These are phyloP conservation scores for Cephus runcator DNA, from an alignment of 2,888 invertebrate genomes.

Conservation along the genomic window DNA sequence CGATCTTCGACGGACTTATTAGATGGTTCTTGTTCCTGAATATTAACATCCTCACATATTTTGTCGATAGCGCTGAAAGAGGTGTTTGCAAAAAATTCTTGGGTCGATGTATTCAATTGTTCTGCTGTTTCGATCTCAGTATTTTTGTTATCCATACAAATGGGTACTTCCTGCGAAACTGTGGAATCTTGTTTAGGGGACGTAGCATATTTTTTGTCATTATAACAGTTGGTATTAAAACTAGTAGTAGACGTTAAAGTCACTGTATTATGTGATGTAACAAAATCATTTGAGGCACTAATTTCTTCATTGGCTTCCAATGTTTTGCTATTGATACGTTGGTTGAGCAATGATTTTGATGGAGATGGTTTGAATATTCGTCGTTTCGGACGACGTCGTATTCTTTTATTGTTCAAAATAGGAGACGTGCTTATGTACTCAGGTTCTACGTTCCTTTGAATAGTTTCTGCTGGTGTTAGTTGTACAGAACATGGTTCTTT, in stretches of 20 bases:
- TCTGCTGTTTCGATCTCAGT: constrained; percentile 13
- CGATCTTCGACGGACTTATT: background rate
- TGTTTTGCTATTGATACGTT: no score
- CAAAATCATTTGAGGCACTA: no score
- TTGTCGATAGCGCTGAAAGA: constrained; percentile 39
- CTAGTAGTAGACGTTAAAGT: no score
- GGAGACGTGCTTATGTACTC: constrained; percentile 35
- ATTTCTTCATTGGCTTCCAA: no score
- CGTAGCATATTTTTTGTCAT: no score
- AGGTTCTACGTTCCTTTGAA: constrained; percentile 19
- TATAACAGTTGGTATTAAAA: no score
- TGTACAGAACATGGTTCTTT: constrained; percentile 7
- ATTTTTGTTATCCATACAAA: background rate
- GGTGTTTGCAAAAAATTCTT: constrained; percentile 43
- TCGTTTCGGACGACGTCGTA: constrained; percentile 36
- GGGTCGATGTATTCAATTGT: constrained; percentile 34
- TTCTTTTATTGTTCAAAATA: constrained; percentile 34
- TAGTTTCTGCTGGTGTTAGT: background rate
- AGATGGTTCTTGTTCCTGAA: background rate
- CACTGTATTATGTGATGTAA: no score
- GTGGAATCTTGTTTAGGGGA: no score
- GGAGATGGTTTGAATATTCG: constrained; percentile 39
- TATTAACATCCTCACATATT: constrained; percentile 25
- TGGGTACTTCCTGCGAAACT: no score
- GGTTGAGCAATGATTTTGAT: background rate